Conservation (phyloP, 2,113 vertebrate genomes). For the Arenaria interpres region DNA sequence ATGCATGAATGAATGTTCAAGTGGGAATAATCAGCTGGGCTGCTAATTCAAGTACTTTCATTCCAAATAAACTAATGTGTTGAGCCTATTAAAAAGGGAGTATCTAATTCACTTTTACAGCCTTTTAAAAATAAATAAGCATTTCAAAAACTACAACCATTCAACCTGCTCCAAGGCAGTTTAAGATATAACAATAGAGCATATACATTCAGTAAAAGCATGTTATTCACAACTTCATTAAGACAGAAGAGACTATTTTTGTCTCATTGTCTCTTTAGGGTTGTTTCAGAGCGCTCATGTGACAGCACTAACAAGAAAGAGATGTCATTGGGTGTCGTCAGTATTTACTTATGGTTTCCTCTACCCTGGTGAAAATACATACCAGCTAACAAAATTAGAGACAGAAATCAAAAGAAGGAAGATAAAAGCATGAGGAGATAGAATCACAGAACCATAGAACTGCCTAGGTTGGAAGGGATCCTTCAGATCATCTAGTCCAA, state of each 20-base stretch:
- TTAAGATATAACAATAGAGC: background rate
- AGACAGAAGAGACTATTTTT: background rate
- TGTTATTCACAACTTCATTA: background rate
- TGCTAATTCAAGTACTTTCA: background rate
- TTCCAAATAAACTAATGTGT: background rate
- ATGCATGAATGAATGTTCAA: background rate
- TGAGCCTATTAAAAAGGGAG: background rate
- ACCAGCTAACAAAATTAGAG: background rate
- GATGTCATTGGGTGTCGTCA: background rate
- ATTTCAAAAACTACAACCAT: conserved; percentile 7
- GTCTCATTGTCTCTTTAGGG: background rate
- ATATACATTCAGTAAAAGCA: background rate
- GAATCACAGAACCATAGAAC: no score
- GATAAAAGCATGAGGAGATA: background rate
- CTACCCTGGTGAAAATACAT: background rate
- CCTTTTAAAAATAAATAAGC: conserved; percentile 7
- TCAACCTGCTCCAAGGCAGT: background rate
- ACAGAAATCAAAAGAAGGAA: background rate
- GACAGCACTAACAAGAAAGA: background rate
- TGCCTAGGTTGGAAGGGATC: no score
- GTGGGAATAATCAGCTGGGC: background rate
- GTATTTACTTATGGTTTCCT: background rate
- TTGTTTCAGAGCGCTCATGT: background rate
- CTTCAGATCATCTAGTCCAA: no score
- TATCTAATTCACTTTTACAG: background rate